A percentile compares a stretch with the other conserved stretches of the same genome.
Conservation (phyloP, 1,140 invertebrate species). For the Calosoma granatense region DNA sequence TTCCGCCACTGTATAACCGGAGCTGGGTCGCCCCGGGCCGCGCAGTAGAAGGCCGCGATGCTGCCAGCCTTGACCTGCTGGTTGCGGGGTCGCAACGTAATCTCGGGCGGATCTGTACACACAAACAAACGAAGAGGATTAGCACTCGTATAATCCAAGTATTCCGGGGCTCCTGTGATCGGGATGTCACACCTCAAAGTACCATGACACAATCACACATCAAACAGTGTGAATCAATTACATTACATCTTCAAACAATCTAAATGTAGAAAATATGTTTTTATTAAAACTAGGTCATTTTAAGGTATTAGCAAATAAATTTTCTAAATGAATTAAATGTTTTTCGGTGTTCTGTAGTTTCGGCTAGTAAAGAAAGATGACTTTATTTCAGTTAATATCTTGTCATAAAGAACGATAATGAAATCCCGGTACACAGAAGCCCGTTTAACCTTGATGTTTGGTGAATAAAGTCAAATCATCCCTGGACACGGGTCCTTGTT, state of each 20-base stretch:
- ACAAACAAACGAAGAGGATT: conserved; percentile 22
- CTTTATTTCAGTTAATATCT: conserved; percentile 11
- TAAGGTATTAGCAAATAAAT: conserved; percentile 8
- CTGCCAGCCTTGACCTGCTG: conserved; percentile 80
- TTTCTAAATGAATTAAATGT: neutral
- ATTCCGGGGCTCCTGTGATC: conserved; percentile 16
- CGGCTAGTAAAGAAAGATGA: conserved; percentile 14
- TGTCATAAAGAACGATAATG: neutral
- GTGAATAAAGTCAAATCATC: neutral
- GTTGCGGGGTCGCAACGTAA: conserved; percentile 73
- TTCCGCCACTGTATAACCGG: conserved; percentile 86
- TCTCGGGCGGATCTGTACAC: conserved; percentile 80
- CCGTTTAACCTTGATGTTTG: neutral
- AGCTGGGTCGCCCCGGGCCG: conserved; percentile 77
- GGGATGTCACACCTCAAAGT: conserved; percentile 12
- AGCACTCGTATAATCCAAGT: conserved; percentile 19
- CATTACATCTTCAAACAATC: too few relatives aligned
- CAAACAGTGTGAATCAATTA: too few relatives aligned
- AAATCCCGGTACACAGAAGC: neutral
- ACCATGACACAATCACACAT: too few relatives aligned
- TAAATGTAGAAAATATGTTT: too few relatives aligned
- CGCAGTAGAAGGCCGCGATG: conserved; percentile 93
- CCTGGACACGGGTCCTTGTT: neutral
- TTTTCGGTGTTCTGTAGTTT: conserved; percentile 7
- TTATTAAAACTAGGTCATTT: too few relatives aligned